phyloP scores from a whole-genome alignment of 2,797 vertebrate genomes.

The Passerculus sandwichensis region DNA sequence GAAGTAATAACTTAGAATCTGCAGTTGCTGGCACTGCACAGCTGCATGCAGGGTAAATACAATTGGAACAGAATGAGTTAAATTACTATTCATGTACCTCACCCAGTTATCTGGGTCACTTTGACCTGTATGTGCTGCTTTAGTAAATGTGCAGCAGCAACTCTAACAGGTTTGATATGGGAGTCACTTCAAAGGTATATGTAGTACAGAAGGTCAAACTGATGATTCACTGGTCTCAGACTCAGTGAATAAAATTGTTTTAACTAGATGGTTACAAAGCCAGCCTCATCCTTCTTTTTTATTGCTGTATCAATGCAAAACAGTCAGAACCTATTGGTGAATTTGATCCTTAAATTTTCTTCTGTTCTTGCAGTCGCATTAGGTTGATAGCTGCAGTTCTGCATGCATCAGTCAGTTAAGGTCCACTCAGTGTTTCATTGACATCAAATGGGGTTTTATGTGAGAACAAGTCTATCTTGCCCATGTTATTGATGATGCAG shows the following conservation, averaged over 20 bases:
- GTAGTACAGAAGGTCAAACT: neutral
- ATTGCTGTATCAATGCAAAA: neutral
- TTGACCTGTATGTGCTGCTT: neutral
- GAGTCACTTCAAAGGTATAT: neutral
- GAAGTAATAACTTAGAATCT: neutral
- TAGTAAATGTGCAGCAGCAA: neutral
- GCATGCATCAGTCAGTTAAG: neutral
- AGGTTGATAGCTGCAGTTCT: neutral
- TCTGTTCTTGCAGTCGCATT: fast-evolving
- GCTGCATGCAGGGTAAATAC: neutral
- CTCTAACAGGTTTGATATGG: neutral
- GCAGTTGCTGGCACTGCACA: neutral
- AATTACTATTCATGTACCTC: neutral
- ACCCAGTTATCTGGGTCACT: neutral
- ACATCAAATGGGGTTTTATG: neutral
- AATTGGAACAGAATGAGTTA: neutral
- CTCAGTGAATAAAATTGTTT: neutral
- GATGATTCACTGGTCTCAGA: neutral
- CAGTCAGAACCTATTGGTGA: neutral
- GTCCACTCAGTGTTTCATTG: neutral
- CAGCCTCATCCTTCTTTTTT: neutral
- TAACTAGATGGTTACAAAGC: neutral
- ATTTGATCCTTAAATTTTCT: neutral
- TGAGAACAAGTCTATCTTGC: neutral
- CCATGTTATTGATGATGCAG: neutral